Evolutionary conservation across 2,113 vertebrate species (phyloP), one percentile per base, ranked within the genome.

Genomic region (Aspidoscelis tigris): DNA sequence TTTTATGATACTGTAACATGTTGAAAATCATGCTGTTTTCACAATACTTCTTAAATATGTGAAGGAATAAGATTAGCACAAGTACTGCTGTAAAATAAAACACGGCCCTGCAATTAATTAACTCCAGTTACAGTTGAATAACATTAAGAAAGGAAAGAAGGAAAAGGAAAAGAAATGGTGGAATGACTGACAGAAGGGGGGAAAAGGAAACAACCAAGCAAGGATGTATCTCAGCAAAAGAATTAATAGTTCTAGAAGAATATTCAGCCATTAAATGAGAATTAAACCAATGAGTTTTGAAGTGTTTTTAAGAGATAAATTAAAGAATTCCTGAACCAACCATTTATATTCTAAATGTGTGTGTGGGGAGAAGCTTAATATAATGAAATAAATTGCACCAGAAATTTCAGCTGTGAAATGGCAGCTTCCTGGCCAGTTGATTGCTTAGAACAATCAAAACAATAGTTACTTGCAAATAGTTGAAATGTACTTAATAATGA

Each of bases 241-340:
- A 83, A 83, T 77, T 14, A 44, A 77, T 55, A 58, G n/a, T 70
- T 69, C 68, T 53, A 75, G 3, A 81, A 47, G 53, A 77, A 84
- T 77, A 50, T 69, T 39, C 66, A 55, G 1, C n/a, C 33, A 71
- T n/a, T 14, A 77, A 74, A 76, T 76, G 33, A 66, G 26, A 14
- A 26, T 33, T 83, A 16, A 74, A 20, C 41, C 21, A 61, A n/a
- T 44, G 7, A 76, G 26, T 58, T 78, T 39, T 84, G 66, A 84
- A n/a, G 22, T 44, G n/a, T 53, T 44, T 79, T 73, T 20, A 14
- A 26, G 53, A 18, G n/a, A 61, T 44, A 58, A 33, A 58, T 16
- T 33, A 66, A 33, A 44, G n/a, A 53, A 33, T 47, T 65, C 26
- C 50, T 33, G 50, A 33, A 55, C 8, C 26, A 20, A 18, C 74